Evolutionary conservation across 1,140 invertebrate species (phyloP).

Genomic region (Homarus americanus): DNA sequence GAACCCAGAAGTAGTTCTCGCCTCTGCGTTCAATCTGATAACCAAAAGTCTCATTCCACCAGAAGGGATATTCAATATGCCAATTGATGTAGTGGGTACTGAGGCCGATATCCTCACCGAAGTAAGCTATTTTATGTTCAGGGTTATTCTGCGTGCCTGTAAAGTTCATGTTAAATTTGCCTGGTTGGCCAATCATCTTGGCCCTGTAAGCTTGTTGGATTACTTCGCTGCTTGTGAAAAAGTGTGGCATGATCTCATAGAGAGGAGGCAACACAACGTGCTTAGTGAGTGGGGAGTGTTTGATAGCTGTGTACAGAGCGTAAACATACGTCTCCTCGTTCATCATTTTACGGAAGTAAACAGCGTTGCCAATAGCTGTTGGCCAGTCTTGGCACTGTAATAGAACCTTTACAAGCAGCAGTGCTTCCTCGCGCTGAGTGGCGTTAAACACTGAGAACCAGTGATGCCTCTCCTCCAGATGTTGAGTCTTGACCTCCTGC

Average conservation of each 20-base stretch:
- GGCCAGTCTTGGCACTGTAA: slow-evolving; percentile 41
- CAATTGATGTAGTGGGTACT: slow-evolving; percentile 46
- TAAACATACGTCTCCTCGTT: slow-evolving; percentile 60
- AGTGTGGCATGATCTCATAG: slow-evolving; percentile 58
- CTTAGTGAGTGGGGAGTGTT: slow-evolving; percentile 6
- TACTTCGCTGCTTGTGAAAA: slow-evolving; percentile 44
- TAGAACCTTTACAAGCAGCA: slow-evolving; percentile 42
- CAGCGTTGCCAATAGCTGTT: slow-evolving; percentile 29
- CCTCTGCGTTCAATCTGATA: slow-evolving; percentile 47
- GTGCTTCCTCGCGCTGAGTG: slow-evolving; percentile 20
- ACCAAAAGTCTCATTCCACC: slow-evolving; percentile 38
- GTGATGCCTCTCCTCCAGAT: slow-evolving; percentile 20
- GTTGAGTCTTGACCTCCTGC: slow-evolving; percentile 36
- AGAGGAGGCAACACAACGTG: slow-evolving; percentile 48
- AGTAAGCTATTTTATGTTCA: slow-evolving; percentile 54
- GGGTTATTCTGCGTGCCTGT: slow-evolving; percentile 40
- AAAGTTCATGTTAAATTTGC: slow-evolving; percentile 23
- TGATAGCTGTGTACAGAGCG: slow-evolving; percentile 40
- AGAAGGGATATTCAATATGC: slow-evolving; percentile 60
- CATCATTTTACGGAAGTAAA: slow-evolving; percentile 42
- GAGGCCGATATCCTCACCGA: slow-evolving; percentile 39
- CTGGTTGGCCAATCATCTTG: slow-evolving; percentile 34
- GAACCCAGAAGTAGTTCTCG: slow-evolving; percentile 48
- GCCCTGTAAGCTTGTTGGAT: slow-evolving; percentile 44
- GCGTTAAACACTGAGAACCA: slow-evolving; percentile 43